These are phyloP conservation scores for Brachionus sp. DNA, from an alignment of 1,140 invertebrate genomes.

Conservation along the genomic window DNA sequence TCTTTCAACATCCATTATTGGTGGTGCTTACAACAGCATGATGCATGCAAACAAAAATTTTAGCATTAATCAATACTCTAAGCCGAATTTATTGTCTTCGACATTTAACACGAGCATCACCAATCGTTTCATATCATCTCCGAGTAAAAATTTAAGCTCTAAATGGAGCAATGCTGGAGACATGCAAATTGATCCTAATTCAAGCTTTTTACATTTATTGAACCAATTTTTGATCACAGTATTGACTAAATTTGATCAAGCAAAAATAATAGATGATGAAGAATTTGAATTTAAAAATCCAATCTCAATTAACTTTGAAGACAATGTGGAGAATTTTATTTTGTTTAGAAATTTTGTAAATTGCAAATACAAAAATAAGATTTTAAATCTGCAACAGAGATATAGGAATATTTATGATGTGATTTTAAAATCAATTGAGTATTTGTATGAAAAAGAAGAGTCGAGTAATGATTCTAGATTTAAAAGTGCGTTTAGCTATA, in stretches of 20 bases:
- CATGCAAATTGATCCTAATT: not conserved
- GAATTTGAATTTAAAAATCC: not conserved
- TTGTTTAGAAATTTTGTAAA: not conserved
- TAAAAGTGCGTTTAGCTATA: not conserved
- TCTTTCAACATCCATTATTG: not conserved
- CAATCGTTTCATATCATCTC: constrained; percentile 16
- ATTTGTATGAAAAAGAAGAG: constrained; percentile 30
- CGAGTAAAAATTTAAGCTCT: not conserved
- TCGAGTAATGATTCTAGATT: not conserved
- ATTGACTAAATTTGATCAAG: constrained; percentile 4
- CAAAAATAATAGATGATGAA: not conserved
- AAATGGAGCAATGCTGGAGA: not conserved
- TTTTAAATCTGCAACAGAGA: not conserved
- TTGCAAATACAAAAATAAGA: not conserved
- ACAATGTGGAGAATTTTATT: constrained; percentile 25
- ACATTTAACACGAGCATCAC: not conserved
- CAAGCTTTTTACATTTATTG: not conserved
- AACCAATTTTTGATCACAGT: constrained; percentile 9
- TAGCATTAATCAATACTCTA: constrained; percentile 10
- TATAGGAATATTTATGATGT: not conserved
- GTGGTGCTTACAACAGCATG: not conserved
- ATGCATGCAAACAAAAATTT: not conserved
- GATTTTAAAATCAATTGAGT: constrained; percentile 12
- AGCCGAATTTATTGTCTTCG: not conserved
- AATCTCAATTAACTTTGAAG: constrained; percentile 26